Base-by-base conservation (phyloP, 2,888 invertebrate genomes). In the Trachelus troglodyta region DNA sequence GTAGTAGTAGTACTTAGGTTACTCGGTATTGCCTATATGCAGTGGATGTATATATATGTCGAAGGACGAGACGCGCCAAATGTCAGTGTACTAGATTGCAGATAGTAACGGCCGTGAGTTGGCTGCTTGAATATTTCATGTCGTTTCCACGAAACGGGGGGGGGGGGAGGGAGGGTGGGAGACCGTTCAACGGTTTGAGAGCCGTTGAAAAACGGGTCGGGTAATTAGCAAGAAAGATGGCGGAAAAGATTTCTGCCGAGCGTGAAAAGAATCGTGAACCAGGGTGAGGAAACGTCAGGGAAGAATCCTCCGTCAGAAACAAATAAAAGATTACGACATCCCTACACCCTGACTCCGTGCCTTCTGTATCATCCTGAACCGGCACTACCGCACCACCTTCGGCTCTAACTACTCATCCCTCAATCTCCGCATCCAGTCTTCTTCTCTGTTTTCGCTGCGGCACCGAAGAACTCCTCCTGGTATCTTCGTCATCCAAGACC, bases 91-190 rank as follows among this genome's bases (percentile, higher is more conserved):
- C 40, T 40, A 37, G 34, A 74, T 74, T 30, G n/a, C 74, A 35
- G 74, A 34, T 74, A 34, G 34, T 33, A 80, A 79, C 77, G 79
- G 80, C 81, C 79, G 79, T 76, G 78, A 80, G 82, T 78, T 79
- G 81, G 80, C 76, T 84, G 83, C 85, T 86, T 88, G 87, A 88
- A 88, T 88, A 88, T 88, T 88, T 88, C 86, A 87, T 86, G 86
- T 82, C 83, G 83, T 84, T 84, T 85, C 82, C 82, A 80, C 83
- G 85, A 85, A 85, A 78, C 78, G 75, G 77, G 71, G n/a, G 35
- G 37, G 74, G 0, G 34, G 35, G 35, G 35, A 0, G 0, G 11
- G 34, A 2, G 35, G 78, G 75, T 75, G 69, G n/a, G 40, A n/a
- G 74, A 77, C 75, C 76, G 69, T n/a, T 74, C 78, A 69, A 78